A percentile compares a stretch with the other conserved stretches of the same genome.
Evolutionary conservation across 2,797 vertebrate species (phyloP).

Genomic region (Lagorchestes hirsutus): DNA sequence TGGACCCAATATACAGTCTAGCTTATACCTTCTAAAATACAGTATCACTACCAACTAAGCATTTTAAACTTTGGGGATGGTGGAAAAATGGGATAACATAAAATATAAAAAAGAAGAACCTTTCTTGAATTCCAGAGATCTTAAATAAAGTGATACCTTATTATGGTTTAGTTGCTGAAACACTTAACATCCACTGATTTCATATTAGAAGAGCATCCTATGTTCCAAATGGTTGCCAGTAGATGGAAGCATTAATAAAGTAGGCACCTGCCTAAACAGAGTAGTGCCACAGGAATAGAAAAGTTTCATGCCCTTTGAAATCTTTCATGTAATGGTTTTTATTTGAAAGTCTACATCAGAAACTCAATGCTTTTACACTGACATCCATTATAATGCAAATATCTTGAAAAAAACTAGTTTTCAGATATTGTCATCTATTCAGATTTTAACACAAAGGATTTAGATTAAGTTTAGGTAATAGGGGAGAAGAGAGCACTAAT

Average conservation of each 20-base stretch:
- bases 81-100: neutral
- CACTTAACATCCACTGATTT: neutral
- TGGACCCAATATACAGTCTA: neutral
- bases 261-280: neutral
- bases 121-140: neutral
- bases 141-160: neutral
- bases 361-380: constrained; percentile 10
- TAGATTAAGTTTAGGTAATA: neutral
- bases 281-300: neutral
- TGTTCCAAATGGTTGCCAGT: neutral
- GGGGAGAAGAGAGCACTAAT: neutral
- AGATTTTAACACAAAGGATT: neutral
- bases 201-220: neutral
- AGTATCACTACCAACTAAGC: neutral
- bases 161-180: neutral
- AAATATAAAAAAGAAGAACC: too few species aligned
- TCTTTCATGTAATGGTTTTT: constrained; percentile 18
- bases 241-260: neutral
- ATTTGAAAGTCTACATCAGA: constrained; percentile 17
- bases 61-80: neutral
- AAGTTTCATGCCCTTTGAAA: neutral
- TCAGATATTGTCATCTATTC: neutral
- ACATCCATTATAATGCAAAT: neutral
- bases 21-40: neutral
- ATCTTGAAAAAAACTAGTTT: neutral